Base-by-base conservation (phyloP, 2,888 invertebrate genomes). In the Pandemis cinnamomeana region DNA sequence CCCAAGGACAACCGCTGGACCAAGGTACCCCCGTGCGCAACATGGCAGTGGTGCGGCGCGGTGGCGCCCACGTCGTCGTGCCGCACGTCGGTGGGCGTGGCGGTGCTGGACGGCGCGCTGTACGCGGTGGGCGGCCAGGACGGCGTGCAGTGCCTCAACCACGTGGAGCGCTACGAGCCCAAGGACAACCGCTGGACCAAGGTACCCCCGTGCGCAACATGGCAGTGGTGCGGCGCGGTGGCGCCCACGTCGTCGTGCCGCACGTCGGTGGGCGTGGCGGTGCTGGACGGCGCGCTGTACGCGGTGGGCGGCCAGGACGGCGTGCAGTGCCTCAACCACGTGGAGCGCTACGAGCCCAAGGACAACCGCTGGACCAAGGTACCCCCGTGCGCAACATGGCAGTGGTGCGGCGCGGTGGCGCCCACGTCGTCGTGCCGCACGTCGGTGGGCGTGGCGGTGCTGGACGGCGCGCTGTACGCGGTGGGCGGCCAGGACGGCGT, bases 21-120 rank as follows among this genome's bases (percentile, higher is more conserved):
- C n/a, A n/a, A n/a, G n/a, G n/a, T n/a, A n/a, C n/a, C n/a, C n/a
- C n/a, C n/a, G n/a, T n/a, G n/a, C n/a, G n/a, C n/a, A n/a, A n/a
- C n/a, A n/a, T 11, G 0, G 11, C 82, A 99, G 93, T 99, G 99
- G 99, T 98, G 98, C 75, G 98, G 98, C 85, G 99, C 99, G 85
- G 99, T 99, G 69, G 99, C 99, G 3, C 99, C 99, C 0, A 99
- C 99, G 64, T 99, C 99, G 66, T 99, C 99, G n/a, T 99, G 99
- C 88, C 96, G 99, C 78, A 99, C 99, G 36, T 98, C 98, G 83
- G 99, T 99, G 66, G 99, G 99, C 66, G 99, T 99, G 72, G 99
- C 99, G 0, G 99, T 99, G 58, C 95, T 99, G 69, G 99, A 99
- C 89, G 98, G 98, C 77, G 97, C 97, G 87, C 94, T 98, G 67